These are phyloP conservation scores for Danionella cerebrum DNA, from an alignment of 2,113 vertebrate species.

Conservation along the genomic window DNA sequence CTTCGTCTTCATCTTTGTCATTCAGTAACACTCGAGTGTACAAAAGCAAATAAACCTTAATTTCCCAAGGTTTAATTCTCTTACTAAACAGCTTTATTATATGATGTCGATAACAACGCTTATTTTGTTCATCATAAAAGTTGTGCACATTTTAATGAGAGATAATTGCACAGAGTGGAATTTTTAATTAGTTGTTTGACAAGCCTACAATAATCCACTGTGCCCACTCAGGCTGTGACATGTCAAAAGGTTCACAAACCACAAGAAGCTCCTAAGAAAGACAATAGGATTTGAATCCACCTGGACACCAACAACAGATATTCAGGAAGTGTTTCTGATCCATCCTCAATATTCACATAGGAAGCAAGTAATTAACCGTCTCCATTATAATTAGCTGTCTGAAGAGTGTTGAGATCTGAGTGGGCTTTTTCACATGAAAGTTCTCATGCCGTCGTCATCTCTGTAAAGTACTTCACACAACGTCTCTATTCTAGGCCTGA, in stretches of 20 bases:
- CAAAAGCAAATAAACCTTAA: too few species aligned
- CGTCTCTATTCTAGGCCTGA: background rate
- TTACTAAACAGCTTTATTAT: background rate
- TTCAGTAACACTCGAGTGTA: too few species aligned
- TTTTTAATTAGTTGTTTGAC: conserved; percentile 3
- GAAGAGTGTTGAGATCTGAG: background rate
- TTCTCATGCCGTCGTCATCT: background rate
- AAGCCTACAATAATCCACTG: background rate
- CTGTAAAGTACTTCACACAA: background rate
- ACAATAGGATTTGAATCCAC: background rate
- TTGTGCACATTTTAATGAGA: background rate
- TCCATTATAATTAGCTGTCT: conserved; percentile 3
- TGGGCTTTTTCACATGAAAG: background rate
- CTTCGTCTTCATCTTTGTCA: too few species aligned
- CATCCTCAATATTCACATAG: background rate
- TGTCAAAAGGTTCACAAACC: conserved; percentile 1
- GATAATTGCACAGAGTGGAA: background rate
- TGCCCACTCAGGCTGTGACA: conserved; percentile 7
- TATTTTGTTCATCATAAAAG: background rate
- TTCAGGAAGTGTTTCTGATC: background rate
- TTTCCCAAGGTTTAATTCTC: background rate
- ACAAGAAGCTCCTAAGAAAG: background rate
- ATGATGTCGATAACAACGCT: background rate
- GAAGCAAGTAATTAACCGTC: background rate
- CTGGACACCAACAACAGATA: background rate